These are phyloP conservation scores for Physella acuta DNA, from an alignment of 1,140 invertebrate genomes.

Conservation along the genomic window DNA sequence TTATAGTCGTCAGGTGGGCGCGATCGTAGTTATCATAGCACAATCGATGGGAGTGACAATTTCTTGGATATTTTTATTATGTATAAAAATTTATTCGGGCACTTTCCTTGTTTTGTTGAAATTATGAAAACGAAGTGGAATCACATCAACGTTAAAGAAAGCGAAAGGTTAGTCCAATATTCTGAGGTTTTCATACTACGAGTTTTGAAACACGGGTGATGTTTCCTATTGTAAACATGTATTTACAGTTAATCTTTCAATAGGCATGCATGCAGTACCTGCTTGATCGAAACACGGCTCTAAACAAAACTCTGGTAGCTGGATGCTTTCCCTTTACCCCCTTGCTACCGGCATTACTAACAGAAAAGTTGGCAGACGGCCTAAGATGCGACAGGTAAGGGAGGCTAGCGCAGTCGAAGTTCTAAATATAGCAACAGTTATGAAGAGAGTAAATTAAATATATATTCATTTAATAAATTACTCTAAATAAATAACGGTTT, in stretches of 20 bases:
- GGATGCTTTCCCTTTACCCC: conserved; percentile 11
- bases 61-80: no score
- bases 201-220: no score
- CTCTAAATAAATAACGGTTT: no score
- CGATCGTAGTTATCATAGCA: no score
- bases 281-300: conserved; percentile 28
- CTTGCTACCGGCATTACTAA: conserved; percentile 5
- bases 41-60: no score
- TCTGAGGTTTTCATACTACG: neutral
- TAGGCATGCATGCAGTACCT: conserved; percentile 27
- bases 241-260: no score
- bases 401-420: neutral
- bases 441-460: neutral
- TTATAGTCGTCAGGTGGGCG: neutral
- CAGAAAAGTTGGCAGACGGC: neutral
- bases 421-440: conserved; percentile 12
- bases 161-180: neutral
- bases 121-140: no score
- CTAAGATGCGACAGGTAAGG: conserved; percentile 17
- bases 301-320: conserved; percentile 11
- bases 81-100: no score
- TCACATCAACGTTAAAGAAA: neutral
- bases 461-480: no score
- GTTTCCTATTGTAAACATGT: no score
- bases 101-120: no score